phyloP scores from a whole-genome alignment of 2,888 invertebrate genomes.

The Cephus pygmeus region DNA sequence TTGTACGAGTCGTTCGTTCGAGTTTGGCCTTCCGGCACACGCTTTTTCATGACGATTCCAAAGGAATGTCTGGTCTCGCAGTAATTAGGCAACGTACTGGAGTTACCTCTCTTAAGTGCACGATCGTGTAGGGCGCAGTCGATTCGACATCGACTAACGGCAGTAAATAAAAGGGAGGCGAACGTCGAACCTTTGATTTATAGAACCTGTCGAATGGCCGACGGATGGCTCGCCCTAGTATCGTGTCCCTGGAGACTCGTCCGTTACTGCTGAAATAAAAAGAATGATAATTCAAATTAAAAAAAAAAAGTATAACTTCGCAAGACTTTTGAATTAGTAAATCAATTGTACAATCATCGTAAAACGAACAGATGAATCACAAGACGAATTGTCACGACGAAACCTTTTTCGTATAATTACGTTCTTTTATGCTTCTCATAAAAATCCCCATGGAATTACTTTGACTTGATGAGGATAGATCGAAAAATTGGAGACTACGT shows the following conservation, averaged over 20 bases:
- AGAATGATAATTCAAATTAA: conserved; percentile 19
- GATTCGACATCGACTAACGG: conserved; percentile 23
- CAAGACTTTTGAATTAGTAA: background rate
- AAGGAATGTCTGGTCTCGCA: background rate
- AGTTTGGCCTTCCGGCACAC: background rate
- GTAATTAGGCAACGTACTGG: background rate
- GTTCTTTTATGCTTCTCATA: background rate
- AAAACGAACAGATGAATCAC: background rate
- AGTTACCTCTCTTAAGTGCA: conserved; percentile 20
- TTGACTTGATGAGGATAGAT: background rate
- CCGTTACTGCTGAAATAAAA: conserved; percentile 35
- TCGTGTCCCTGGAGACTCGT: conserved; percentile 26
- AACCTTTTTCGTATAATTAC: background rate
- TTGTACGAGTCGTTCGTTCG: background rate
- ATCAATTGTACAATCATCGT: background rate
- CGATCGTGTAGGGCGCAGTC: conserved; percentile 30
- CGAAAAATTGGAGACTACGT: background rate
- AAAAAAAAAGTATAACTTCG: conserved; percentile 12
- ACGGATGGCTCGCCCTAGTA: conserved; percentile 17
- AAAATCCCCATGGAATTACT: background rate
- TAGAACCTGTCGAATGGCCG: conserved; percentile 28
- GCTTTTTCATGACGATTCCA: background rate
- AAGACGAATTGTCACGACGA: background rate
- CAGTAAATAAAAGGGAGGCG: conserved; percentile 19
- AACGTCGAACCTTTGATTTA: conserved; percentile 44